A percentile compares a stretch with the other conserved stretches of the same genome.
Evolutionary conservation across 2,113 vertebrate genomes (phyloP).

Genomic region (Mus musculus): GRCm39 chr17:73969001-73969500

Average conservation of each 20-base stretch:
- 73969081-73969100: background rate
- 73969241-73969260: background rate
- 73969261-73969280: background rate
- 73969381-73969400: background rate
- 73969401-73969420: background rate
- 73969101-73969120: background rate
- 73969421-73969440: background rate
- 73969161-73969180: background rate
- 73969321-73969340: background rate
- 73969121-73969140: background rate
- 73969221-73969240: background rate
- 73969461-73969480: background rate
- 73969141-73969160: background rate
- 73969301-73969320: background rate
- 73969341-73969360: background rate
- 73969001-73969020: background rate
- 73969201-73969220: background rate
- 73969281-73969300: background rate
- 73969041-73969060: background rate
- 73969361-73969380: background rate
- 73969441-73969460: background rate
- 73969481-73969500: conserved; percentile 32
- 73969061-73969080: background rate
- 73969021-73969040: background rate
- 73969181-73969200: background rate